Evolutionary conservation across 2,888 invertebrate species (phyloP).

Genomic region (Mimachlamys varia): DNA sequence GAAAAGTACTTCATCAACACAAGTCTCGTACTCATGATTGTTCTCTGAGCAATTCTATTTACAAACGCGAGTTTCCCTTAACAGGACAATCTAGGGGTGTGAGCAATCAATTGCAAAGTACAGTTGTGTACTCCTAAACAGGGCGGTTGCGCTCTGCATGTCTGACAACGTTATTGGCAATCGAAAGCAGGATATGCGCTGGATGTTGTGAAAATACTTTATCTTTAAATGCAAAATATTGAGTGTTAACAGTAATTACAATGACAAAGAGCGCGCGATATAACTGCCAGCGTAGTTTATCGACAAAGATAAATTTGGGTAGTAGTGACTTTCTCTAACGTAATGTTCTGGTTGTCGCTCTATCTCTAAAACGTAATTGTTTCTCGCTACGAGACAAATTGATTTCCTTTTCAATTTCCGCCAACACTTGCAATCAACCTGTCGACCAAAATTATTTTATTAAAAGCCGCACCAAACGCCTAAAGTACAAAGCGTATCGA

Average conservation of each 20-base stretch:
- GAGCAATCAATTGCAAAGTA: background rate
- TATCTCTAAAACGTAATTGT: constrained; percentile 25
- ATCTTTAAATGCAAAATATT: constrained; percentile 23
- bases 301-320: background rate
- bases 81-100: too few relatives aligned
- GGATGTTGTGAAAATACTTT: background rate
- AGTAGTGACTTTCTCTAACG: background rate
- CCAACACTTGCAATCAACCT: background rate
- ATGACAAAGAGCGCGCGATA: background rate
- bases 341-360: background rate
- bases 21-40: too few relatives aligned
- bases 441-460: background rate
- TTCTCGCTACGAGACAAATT: constrained; percentile 15
- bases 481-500: background rate
- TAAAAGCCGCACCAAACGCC: background rate
- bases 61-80: too few relatives aligned
- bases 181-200: background rate
- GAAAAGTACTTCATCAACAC: too few relatives aligned
- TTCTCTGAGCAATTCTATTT: too few relatives aligned
- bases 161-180: background rate
- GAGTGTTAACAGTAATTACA: background rate
- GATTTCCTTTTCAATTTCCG: constrained; percentile 17
- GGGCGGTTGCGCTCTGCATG: background rate
- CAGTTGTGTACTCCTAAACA: background rate
- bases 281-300: background rate